Evolutionary conservation across 2,113 vertebrate species (phyloP).

Genomic region (Myodes glareolus): DNA sequence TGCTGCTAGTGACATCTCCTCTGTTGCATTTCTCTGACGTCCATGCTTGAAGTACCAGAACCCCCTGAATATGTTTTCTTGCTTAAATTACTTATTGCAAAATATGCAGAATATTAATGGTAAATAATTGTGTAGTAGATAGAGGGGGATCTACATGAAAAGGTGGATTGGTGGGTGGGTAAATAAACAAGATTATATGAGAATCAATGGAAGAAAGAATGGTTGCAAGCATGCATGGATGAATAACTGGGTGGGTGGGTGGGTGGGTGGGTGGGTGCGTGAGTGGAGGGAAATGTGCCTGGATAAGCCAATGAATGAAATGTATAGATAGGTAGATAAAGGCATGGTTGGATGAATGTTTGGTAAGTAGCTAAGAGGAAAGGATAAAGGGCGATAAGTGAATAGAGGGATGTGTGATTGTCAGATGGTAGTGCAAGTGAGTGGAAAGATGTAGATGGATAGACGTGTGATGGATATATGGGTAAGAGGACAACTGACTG

Average conservation of each 20-base stretch:
- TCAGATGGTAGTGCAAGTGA: background rate
- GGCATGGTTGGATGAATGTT: too few relatives aligned
- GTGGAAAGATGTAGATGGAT: too few relatives aligned
- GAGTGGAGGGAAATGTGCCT: too few relatives aligned
- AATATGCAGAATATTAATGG: background rate
- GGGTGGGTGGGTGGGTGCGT: rapidly evolving
- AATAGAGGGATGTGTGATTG: background rate
- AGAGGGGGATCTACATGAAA: background rate
- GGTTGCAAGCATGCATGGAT: background rate
- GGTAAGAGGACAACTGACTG: too few relatives aligned
- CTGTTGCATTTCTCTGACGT: background rate
- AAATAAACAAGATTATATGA: too few relatives aligned
- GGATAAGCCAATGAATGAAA: background rate
- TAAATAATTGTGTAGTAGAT: background rate
- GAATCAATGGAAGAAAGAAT: too few relatives aligned
- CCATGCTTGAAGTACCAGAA: background rate
- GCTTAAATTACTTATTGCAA: background rate
- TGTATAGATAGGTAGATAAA: too few relatives aligned
- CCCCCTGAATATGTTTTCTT: background rate
- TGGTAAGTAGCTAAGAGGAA: background rate
- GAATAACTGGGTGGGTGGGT: too few relatives aligned
- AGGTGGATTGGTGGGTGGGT: background rate
- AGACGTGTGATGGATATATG: background rate
- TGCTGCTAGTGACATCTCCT: background rate
- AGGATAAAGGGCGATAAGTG: background rate